These are phyloP conservation scores for Chloropsis cyanopogon DNA, from an alignment of 2,113 vertebrate genomes.

Conservation along the genomic window DNA sequence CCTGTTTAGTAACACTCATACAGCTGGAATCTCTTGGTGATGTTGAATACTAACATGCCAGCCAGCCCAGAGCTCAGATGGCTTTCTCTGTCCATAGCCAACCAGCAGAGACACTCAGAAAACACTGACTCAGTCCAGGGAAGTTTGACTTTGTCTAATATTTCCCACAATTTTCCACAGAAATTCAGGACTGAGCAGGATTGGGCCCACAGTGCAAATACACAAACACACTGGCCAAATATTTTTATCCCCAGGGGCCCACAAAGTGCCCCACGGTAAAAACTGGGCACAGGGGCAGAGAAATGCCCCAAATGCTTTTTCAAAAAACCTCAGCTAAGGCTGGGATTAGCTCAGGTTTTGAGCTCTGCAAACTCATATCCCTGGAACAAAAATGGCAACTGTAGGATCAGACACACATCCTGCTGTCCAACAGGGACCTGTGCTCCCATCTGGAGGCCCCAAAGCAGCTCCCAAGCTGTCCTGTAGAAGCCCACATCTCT, in stretches of 20 bases:
- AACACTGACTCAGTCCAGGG: background rate
- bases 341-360: background rate
- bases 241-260: background rate
- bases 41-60: accelerated
- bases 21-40: background rate
- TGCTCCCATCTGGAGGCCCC: background rate
- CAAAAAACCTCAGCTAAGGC: background rate
- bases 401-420: background rate
- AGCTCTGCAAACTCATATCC: background rate
- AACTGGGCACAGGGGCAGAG: background rate
- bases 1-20: background rate
- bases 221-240: background rate
- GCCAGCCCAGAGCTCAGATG: background rate
- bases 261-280: background rate
- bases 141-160: background rate
- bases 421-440: background rate
- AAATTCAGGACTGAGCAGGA: background rate
- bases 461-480: background rate
- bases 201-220: background rate
- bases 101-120: background rate
- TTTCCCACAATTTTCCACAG: background rate
- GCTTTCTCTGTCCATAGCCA: background rate
- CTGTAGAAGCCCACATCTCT: background rate
- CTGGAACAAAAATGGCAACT: background rate
- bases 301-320: background rate